phyloP scores from a whole-genome alignment of 2,113 vertebrate species.

The western clawed frog (Xenopus tropicalis) region DNA sequence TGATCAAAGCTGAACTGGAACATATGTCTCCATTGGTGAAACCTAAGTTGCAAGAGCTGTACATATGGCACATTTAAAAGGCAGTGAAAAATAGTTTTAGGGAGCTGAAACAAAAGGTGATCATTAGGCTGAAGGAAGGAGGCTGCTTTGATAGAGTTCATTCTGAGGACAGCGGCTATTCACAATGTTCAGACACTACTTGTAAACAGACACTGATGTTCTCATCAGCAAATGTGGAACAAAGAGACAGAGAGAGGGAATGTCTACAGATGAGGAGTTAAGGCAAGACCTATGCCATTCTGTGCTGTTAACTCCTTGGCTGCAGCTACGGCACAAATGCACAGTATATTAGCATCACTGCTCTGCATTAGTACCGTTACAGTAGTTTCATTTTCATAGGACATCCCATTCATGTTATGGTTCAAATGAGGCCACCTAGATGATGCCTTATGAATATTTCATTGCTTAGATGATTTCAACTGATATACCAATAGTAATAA shows the following conservation, averaged over 20 bases:
- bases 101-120: slow-evolving; percentile 45
- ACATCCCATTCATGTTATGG: neutral
- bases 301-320: slow-evolving; percentile 7
- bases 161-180: slow-evolving; percentile 43
- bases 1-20: slow-evolving; percentile 42
- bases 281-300: slow-evolving; percentile 18
- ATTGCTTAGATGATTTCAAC: too few species aligned
- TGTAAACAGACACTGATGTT: slow-evolving; percentile 46
- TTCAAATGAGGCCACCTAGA: neutral
- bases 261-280: slow-evolving; percentile 30
- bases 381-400: neutral
- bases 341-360: neutral
- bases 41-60: slow-evolving; percentile 36
- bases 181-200: slow-evolving; percentile 45
- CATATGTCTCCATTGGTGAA: slow-evolving; percentile 44
- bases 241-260: slow-evolving; percentile 19
- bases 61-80: slow-evolving; percentile 46
- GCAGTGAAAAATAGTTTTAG: slow-evolving; percentile 42
- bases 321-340: neutral
- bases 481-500: too few species aligned
- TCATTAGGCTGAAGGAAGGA: slow-evolving; percentile 45
- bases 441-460: neutral
- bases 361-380: neutral
- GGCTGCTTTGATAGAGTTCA: slow-evolving; percentile 45
- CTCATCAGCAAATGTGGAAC: slow-evolving; percentile 38